A percentile compares a stretch with the other conserved stretches of the same genome.
Conservation (phyloP, 2,888 invertebrate species). For the Thera obeliscata region DNA sequence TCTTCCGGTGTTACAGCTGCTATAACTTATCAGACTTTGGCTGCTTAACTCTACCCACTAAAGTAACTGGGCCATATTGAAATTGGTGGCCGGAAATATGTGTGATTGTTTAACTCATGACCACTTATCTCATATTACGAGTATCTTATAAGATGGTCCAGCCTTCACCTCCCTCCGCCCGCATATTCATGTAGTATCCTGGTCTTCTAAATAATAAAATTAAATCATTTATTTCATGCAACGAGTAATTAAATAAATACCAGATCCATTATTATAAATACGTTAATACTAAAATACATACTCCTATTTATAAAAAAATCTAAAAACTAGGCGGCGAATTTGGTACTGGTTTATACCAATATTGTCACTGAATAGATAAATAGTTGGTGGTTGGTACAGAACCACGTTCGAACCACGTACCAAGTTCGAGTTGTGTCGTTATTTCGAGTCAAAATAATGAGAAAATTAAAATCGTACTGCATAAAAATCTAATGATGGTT, state of each 20-base stretch:
- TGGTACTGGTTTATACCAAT: neutral
- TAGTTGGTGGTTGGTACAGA: neutral
- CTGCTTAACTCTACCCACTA: neutral
- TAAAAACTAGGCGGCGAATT: too few relatives aligned
- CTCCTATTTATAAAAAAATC: too few relatives aligned
- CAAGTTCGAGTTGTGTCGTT: too few relatives aligned
- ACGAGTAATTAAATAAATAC: too few relatives aligned
- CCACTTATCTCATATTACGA: slow-evolving; percentile 51
- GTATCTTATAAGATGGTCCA: slow-evolving; percentile 44
- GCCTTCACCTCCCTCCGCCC: slow-evolving; percentile 55
- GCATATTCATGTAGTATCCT: slow-evolving; percentile 34
- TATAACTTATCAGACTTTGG: neutral
- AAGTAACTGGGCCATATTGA: slow-evolving; percentile 47
- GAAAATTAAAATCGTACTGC: too few relatives aligned
- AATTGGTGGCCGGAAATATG: slow-evolving; percentile 60
- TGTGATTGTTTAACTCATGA: slow-evolving; percentile 58
- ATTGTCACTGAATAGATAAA: neutral
- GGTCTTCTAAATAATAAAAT: too few relatives aligned
- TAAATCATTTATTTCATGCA: too few relatives aligned
- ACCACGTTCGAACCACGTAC: too few relatives aligned
- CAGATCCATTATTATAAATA: too few relatives aligned
- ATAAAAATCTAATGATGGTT: too few relatives aligned
- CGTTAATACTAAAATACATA: too few relatives aligned
- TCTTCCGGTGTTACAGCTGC: neutral
- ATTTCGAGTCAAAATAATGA: too few relatives aligned